Conservation (phyloP, 2,797 vertebrate species). For the Arrhamphus sclerolepis region DNA sequence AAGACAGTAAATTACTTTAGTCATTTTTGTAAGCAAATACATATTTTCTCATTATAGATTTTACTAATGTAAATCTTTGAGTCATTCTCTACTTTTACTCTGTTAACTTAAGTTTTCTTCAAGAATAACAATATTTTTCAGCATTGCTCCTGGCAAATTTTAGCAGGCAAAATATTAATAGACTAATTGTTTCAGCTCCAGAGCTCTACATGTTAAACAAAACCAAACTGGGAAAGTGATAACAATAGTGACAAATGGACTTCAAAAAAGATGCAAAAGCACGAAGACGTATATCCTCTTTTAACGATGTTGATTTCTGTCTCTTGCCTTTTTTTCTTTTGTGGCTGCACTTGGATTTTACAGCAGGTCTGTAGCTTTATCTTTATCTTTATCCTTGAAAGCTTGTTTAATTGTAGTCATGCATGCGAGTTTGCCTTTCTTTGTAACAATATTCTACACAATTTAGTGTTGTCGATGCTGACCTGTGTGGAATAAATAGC, state of each 20-base stretch:
- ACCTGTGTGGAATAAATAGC: constrained; percentile 29
- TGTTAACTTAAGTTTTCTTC: no score
- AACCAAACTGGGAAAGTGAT: neutral
- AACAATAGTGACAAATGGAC: neutral
- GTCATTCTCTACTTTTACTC: no score
- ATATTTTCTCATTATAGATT: no score
- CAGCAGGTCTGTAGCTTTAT: constrained; percentile 82
- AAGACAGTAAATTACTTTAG: no score
- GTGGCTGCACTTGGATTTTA: constrained; percentile 78
- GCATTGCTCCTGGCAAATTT: no score
- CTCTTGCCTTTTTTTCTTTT: constrained; percentile 49
- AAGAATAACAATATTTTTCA: no score
- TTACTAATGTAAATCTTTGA: no score
- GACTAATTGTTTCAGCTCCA: no score
- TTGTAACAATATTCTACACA: constrained; percentile 15
- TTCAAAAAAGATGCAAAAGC: neutral
- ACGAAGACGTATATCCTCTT: constrained; percentile 2
- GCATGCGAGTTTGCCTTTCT: constrained; percentile 16
- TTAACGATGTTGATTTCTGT: constrained; percentile 50
- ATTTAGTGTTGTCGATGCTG: constrained; percentile 6
- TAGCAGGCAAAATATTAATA: no score
- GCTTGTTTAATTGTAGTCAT: constrained; percentile 32
- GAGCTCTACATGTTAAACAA: no score
- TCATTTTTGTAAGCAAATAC: no score
- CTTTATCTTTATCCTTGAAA: constrained; percentile 44